Evolutionary conservation across 2,113 vertebrate genomes (phyloP).

Genomic region (Loxodonta africana): DNA sequence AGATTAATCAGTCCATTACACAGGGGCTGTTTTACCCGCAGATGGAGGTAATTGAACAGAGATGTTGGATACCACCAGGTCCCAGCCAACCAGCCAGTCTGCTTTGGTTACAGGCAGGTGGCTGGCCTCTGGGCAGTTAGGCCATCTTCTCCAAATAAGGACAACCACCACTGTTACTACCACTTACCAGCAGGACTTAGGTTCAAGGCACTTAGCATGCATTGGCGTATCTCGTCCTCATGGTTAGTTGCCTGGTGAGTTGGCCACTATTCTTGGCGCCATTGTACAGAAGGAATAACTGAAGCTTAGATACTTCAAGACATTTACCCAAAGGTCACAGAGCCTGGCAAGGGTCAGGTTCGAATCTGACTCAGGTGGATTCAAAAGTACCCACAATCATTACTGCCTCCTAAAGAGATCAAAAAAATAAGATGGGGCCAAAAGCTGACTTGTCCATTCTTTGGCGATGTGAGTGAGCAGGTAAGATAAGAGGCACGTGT

Average conservation of each 20-base stretch:
- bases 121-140: conserved; percentile 6
- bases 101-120: conserved; percentile 30
- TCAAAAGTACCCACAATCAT: background rate
- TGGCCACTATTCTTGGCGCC: background rate
- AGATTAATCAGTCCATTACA: conserved; percentile 94
- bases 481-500: background rate
- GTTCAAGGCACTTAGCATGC: background rate
- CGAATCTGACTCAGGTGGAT: background rate
- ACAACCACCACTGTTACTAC: background rate
- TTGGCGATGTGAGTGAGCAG: background rate
- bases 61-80: conserved; percentile 69
- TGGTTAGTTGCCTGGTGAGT: fast-evolving
- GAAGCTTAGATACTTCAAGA: background rate
- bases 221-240: background rate
- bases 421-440: background rate
- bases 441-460: background rate
- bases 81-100: conserved; percentile 45
- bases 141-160: conserved; percentile 16
- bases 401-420: background rate
- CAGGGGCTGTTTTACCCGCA: conserved; percentile 85
- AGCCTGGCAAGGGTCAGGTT: background rate
- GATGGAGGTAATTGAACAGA: conserved; percentile 91
- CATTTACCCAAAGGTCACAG: background rate
- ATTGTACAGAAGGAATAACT: background rate
- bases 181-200: background rate